Conservation (phyloP, 2,113 vertebrate genomes). For the Salminus brasiliensis region DNA sequence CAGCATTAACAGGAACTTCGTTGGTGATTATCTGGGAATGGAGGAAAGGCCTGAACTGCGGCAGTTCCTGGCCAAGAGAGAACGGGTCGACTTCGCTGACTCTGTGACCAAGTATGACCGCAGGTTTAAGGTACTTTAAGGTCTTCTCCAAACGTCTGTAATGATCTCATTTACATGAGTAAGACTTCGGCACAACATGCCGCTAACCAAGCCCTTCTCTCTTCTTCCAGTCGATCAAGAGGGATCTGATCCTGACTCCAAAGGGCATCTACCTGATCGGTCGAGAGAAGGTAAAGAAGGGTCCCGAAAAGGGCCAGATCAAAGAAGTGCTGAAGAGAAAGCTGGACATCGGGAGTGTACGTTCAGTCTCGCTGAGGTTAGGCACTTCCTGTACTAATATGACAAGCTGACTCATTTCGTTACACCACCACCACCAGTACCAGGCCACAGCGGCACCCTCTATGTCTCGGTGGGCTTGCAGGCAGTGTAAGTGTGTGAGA, state of each 20-base stretch:
- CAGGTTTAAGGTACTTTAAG: slow-evolving; percentile 95
- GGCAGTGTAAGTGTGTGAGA: not conserved
- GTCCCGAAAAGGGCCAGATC: slow-evolving; percentile 93
- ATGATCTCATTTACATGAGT: too few relatives aligned
- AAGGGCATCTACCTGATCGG: slow-evolving; percentile 94
- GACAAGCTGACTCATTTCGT: slow-evolving; percentile 18
- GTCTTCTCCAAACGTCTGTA: too few relatives aligned
- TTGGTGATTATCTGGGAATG: slow-evolving; percentile 95
- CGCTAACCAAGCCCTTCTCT: too few relatives aligned
- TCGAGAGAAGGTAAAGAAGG: slow-evolving; percentile 94
- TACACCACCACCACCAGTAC: not conserved
- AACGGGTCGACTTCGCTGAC: slow-evolving; percentile 90
- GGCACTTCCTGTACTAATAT: slow-evolving; percentile 1
- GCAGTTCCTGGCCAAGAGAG: slow-evolving; percentile 91
- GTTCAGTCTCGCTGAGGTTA: slow-evolving; percentile 84
- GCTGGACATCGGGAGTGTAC: slow-evolving; percentile 84
- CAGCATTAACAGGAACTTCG: slow-evolving; percentile 98
- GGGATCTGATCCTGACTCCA: slow-evolving; percentile 93
- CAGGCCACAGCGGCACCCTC: not conserved
- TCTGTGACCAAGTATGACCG: slow-evolving; percentile 94
- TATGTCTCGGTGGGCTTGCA: not conserved
- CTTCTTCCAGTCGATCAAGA: slow-evolving; percentile 84
- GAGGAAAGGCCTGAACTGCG: slow-evolving; percentile 91
- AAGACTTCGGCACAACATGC: too few relatives aligned
- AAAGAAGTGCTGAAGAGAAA: slow-evolving; percentile 94